A percentile compares a stretch with the other conserved stretches of the same genome.
These are phyloP conservation scores for Agrotis puta DNA, from an alignment of 2,888 invertebrate species.

Conservation along the genomic window DNA sequence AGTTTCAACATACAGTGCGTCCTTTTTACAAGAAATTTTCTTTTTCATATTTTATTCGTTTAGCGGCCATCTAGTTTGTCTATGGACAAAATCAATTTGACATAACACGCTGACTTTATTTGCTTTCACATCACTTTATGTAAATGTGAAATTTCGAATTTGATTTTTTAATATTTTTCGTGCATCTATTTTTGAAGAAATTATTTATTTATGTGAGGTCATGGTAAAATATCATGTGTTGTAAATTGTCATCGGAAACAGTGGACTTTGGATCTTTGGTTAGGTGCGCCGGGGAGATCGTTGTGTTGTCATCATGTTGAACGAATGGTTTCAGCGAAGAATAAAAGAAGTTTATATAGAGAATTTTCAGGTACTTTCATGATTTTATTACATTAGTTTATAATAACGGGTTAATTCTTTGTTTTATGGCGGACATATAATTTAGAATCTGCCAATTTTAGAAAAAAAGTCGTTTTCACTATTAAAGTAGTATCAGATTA, in stretches of 20 bases:
- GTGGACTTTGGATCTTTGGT: conserved; percentile 76
- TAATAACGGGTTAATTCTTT: accelerated
- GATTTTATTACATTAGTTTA: not conserved
- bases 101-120: conserved; percentile 73
- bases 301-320: conserved; percentile 87
- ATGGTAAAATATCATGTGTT: conserved; percentile 89
- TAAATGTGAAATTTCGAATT: conserved; percentile 85
- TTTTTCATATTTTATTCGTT: conserved; percentile 50
- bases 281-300: conserved; percentile 76
- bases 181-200: conserved; percentile 89
- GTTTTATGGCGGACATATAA: not conserved
- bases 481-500: too few species aligned
- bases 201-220: conserved; percentile 86
- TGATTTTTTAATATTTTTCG: conserved; percentile 88
- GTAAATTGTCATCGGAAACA: conserved; percentile 79
- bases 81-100: conserved; percentile 62
- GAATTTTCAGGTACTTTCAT: conserved; percentile 81
- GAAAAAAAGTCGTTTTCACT: too few species aligned
- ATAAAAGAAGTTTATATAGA: conserved; percentile 80
- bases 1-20: conserved; percentile 6
- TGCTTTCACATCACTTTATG: conserved; percentile 82
- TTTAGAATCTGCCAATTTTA: too few species aligned
- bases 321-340: conserved; percentile 88
- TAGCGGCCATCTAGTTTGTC: conserved; percentile 67
- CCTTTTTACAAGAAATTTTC: conserved; percentile 24